A percentile compares a stretch with the other conserved stretches of the same genome.
Conservation (phyloP, 2,797 vertebrate species). For the Petrocephalus sullivani region DNA sequence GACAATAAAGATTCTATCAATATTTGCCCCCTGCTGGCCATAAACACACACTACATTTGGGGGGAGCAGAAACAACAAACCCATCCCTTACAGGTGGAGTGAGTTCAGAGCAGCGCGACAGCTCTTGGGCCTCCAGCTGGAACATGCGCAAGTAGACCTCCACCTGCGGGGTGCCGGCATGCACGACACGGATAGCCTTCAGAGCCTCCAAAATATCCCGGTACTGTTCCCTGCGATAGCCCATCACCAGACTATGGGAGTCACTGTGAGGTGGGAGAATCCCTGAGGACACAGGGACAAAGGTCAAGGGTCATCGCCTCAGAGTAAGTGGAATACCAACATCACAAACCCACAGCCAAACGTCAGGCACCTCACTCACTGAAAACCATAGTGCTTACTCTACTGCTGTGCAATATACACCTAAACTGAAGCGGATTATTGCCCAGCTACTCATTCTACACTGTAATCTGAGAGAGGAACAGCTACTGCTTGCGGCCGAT, state of each 20-base stretch:
- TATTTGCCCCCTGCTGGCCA: neutral
- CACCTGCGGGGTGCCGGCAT: conserved; percentile 66
- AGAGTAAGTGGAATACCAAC: neutral
- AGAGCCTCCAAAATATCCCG: conserved; percentile 78
- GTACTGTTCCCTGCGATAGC: conserved; percentile 80
- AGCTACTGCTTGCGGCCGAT: neutral
- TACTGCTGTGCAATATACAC: neutral
- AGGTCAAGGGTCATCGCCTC: neutral
- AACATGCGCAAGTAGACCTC: conserved; percentile 83
- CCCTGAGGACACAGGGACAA: conserved; percentile 53
- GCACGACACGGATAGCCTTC: conserved; percentile 76
- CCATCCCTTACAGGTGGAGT: conserved; percentile 64
- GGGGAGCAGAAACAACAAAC: neutral
- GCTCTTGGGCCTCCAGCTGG: conserved; percentile 80
- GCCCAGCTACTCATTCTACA: neutral
- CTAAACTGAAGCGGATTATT: neutral
- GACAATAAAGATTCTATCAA: too few relatives aligned
- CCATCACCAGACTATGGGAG: conserved; percentile 77
- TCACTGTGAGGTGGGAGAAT: conserved; percentile 88
- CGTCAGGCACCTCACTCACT: neutral
- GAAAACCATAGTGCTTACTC: neutral
- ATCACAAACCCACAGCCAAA: neutral
- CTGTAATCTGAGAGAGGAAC: neutral
- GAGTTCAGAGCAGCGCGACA: conserved; percentile 71
- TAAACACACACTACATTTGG: neutral